Evolutionary conservation across 2,797 vertebrate genomes (phyloP), one percentile per base, ranked within the genome.

Genomic region (Sciurus carolinensis): DNA sequence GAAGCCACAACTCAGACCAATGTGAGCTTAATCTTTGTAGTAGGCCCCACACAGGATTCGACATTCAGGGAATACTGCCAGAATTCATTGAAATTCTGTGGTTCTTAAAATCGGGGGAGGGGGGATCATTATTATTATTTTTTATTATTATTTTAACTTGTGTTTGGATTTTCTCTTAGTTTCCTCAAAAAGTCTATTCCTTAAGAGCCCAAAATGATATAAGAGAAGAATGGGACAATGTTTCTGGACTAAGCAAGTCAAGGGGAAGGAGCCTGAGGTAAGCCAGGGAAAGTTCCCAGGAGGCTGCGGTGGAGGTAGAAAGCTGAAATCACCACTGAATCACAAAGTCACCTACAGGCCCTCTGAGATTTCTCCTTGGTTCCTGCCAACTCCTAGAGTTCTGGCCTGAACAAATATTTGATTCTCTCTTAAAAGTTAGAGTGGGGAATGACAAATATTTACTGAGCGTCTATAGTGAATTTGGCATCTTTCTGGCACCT

Each of bases 41-140:
- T 10, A 42, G 71, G 0, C 50, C 69, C 28, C 26, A 10, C 39
- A 71, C 0, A 75, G 26, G 3, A 15, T n/a, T 6, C 64, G 57
- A 1, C 50, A 80, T 20, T 87, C 36, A 90, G 7, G 2, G 26
- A 82, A 80, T 50, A 11, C n/a, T 47, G 11, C 64, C 8, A 44
- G n/a, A 92, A 80, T 90, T 82, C 54, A 94, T 7, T 39, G 33
- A 84, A 87, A 42, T 54, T 90, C 36, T 90, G 3, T 73, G 39
- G 42, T 90, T 72, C 14, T 94, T 79, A 89, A 10, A 91, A 87
- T 57, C 14, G 3, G 50, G 28, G n/a, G 47, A 67, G 57, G 64
- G 30, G 30, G 15, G n/a, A 26, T n/a, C 6, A 67, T n/a, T 3
- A 67, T 17, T n/a, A 67, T 7, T 18, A 67, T n/a, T 67, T 67